These are phyloP conservation scores for Platysteira castanea DNA, from an alignment of 2,113 vertebrate species.

Conservation along the genomic window DNA sequence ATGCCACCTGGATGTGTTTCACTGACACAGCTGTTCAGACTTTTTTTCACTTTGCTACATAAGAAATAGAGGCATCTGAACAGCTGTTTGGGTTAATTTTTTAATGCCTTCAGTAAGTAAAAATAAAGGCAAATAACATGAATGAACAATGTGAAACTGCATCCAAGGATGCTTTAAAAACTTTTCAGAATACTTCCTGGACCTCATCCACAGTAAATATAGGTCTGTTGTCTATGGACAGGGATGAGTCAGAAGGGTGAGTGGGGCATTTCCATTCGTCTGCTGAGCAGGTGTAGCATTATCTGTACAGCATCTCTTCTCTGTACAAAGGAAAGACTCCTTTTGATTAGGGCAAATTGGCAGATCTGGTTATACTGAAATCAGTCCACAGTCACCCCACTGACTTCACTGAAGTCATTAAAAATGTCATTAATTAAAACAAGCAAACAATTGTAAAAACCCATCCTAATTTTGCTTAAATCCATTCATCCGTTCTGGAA, in stretches of 20 bases:
- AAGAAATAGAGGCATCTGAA: neutral
- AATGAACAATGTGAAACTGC: neutral
- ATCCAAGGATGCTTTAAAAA: neutral
- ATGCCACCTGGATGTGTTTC: constrained; percentile 35
- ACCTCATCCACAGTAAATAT: neutral
- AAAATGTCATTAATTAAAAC: neutral
- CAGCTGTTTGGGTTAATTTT: constrained; percentile 10
- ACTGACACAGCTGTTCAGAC: constrained; percentile 24
- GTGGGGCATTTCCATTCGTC: neutral
- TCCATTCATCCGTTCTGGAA: neutral
- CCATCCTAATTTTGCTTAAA: neutral
- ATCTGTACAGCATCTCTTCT: neutral
- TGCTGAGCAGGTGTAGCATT: neutral
- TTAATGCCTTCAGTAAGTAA: constrained; percentile 32
- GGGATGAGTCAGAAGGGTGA: neutral
- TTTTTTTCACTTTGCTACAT: neutral
- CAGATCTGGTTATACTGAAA: neutral
- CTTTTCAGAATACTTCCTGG: neutral
- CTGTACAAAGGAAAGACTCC: neutral
- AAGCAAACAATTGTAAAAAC: neutral
- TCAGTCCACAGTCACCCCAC: neutral
- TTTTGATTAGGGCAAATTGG: neutral
- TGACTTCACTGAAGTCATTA: neutral
- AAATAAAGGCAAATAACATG: neutral
- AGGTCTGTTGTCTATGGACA: neutral